These are phyloP conservation scores for Mesaphorura yosii DNA, from an alignment of 1,140 invertebrate genomes.

Conservation along the genomic window DNA sequence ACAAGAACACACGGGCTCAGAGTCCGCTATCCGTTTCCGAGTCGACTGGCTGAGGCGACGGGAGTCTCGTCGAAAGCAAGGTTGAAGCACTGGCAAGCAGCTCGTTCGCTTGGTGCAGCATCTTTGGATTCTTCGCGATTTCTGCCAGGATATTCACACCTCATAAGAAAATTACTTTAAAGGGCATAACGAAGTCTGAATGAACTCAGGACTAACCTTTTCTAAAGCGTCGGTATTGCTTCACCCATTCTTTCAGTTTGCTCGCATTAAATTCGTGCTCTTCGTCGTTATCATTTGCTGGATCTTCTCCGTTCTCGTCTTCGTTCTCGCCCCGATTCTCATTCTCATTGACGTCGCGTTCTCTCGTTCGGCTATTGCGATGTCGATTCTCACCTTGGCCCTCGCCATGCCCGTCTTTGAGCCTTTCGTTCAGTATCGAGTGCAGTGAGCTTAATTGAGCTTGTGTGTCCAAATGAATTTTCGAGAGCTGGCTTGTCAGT, in stretches of 20 bases:
- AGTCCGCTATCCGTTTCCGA: constrained; percentile 27
- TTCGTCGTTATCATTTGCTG: too few relatives aligned
- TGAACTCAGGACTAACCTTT: too few relatives aligned
- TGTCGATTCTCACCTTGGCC: too few relatives aligned
- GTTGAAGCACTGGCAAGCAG: constrained; percentile 24
- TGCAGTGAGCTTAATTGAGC: constrained; percentile 27
- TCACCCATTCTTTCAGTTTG: constrained; percentile 27
- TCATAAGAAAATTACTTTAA: too few relatives aligned
- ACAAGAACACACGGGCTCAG: too few relatives aligned
- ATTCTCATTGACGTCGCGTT: too few relatives aligned
- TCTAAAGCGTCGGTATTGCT: constrained; percentile 25
- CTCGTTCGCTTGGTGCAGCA: constrained; percentile 26
- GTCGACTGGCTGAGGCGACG: constrained; percentile 18
- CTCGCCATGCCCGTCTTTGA: constrained; percentile 14
- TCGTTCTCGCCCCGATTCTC: too few relatives aligned
- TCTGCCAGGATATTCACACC: too few relatives aligned
- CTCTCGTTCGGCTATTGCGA: too few relatives aligned
- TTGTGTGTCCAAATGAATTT: constrained; percentile 30
- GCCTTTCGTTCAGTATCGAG: constrained; percentile 26
- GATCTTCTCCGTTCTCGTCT: too few relatives aligned
- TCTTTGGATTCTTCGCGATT: constrained; percentile 27
- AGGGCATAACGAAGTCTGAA: too few relatives aligned
- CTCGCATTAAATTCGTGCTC: constrained; percentile 15
- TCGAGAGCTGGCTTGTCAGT: constrained; percentile 25
- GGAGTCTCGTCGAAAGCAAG: constrained; percentile 19